phyloP scores from a whole-genome alignment of 2,888 invertebrate species.

The Anoncus sp. region DNA sequence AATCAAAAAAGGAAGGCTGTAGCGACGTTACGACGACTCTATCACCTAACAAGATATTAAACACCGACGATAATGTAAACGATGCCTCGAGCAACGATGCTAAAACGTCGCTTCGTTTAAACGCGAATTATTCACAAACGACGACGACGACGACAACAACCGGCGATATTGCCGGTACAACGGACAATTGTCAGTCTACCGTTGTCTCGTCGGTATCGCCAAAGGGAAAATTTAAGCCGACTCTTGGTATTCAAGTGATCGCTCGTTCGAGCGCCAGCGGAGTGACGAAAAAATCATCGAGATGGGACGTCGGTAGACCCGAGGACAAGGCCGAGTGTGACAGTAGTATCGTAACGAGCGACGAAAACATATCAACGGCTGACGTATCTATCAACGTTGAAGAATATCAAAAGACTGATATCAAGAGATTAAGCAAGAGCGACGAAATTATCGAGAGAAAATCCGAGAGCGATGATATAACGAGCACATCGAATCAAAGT shows the following conservation, averaged over 20 bases:
- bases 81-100: slow-evolving; percentile 71
- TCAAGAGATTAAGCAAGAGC: slow-evolving; percentile 44
- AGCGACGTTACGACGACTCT: slow-evolving; percentile 69
- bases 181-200: slow-evolving; percentile 60
- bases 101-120: slow-evolving; percentile 68
- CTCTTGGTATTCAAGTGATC: slow-evolving; percentile 81
- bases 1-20: slow-evolving; percentile 75
- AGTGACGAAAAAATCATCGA: slow-evolving; percentile 79
- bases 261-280: slow-evolving; percentile 68
- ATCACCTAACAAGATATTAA: slow-evolving; percentile 68
- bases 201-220: slow-evolving; percentile 57
- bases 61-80: slow-evolving; percentile 69
- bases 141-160: too few relatives aligned
- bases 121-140: slow-evolving; percentile 67
- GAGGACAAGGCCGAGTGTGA: slow-evolving; percentile 74
- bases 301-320: slow-evolving; percentile 84
- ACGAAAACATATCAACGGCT: slow-evolving; percentile 77
- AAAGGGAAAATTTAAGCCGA: slow-evolving; percentile 79
- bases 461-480: slow-evolving; percentile 63
- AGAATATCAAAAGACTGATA: slow-evolving; percentile 47
- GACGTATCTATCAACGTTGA: slow-evolving; percentile 62
- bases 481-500: slow-evolving; percentile 64
- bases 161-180: slow-evolving; percentile 41
- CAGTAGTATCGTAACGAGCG: slow-evolving; percentile 75
- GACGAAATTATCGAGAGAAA: slow-evolving; percentile 48